Percentiles rank a stretch among this genome's conserved stretches.
Evolutionary conservation across 1,140 invertebrate species (phyloP).

Genomic region (Plectrocnemia conspersa): DNA sequence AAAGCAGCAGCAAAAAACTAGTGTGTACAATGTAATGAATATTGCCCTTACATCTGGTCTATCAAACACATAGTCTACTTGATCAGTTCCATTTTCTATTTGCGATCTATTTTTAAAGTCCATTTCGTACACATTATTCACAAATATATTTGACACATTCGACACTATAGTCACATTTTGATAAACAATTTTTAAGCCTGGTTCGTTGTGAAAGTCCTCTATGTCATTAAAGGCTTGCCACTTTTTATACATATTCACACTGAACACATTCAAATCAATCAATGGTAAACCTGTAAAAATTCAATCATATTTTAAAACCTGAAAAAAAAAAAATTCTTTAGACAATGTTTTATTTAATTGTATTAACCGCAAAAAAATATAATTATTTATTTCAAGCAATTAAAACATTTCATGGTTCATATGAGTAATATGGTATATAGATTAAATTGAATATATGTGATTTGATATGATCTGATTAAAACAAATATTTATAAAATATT

Average conservation of each 20-base stretch:
- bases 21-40: conserved; percentile 61
- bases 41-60: conserved; percentile 58
- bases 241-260: conserved; percentile 1
- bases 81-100: conserved; percentile 3
- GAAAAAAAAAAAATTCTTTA: too few relatives aligned
- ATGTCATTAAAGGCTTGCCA: neutral
- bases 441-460: too few relatives aligned
- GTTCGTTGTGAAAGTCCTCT: neutral
- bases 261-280: too few relatives aligned
- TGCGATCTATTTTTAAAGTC: neutral
- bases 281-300: too few relatives aligned
- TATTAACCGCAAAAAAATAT: too few relatives aligned
- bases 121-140: neutral
- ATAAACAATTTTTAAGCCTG: neutral
- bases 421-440: too few relatives aligned
- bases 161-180: neutral
- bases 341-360: too few relatives aligned
- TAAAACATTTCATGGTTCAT: too few relatives aligned
- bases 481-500: too few relatives aligned
- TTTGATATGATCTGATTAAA: too few relatives aligned
- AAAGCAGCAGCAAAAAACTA: conserved; percentile 65
- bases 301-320: too few relatives aligned
- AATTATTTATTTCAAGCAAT: too few relatives aligned
- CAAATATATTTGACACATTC: neutral
- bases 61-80: conserved; percentile 58